Evolutionary conservation across 2,888 invertebrate genomes (phyloP).

Genomic region (Scaeva pyrastri): DNA sequence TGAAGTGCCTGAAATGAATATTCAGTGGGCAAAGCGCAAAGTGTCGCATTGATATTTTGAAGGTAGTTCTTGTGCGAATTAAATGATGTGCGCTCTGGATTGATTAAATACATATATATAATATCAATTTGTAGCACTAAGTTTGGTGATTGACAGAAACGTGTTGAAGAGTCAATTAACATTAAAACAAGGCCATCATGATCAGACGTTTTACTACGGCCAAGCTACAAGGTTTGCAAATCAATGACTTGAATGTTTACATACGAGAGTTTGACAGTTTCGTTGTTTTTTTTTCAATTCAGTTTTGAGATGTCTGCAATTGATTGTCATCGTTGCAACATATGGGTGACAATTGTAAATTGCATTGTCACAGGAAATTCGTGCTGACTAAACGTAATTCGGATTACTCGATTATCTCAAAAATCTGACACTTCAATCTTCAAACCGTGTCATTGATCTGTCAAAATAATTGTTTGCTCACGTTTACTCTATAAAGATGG

Average conservation of each 20-base stretch:
- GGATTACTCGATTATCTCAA: background rate
- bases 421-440: background rate
- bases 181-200: conserved; percentile 61
- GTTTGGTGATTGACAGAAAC: conserved; percentile 37
- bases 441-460: background rate
- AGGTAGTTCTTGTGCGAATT: conserved; percentile 64
- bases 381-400: background rate
- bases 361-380: background rate
- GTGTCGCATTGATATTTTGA: conserved; percentile 68
- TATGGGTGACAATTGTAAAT: conserved; percentile 22
- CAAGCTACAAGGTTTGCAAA: conserved; percentile 56
- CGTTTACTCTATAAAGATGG: background rate
- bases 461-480: no score
- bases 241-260: conserved; percentile 21
- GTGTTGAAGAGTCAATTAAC: conserved; percentile 39
- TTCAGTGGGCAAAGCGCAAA: conserved; percentile 55
- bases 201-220: conserved; percentile 38
- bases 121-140: conserved; percentile 7
- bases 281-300: background rate
- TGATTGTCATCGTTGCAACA: conserved; percentile 6
- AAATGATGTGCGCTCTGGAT: conserved; percentile 17
- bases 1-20: conserved; percentile 72
- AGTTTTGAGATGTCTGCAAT: conserved; percentile 8
- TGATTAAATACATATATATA: conserved; percentile 16
- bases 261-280: conserved; percentile 10